Percentiles rank a stretch among this genome's conserved stretches.
Evolutionary conservation across 2,113 vertebrate species (phyloP).

Genomic region (Paracanthobrama guichenoti): DNA sequence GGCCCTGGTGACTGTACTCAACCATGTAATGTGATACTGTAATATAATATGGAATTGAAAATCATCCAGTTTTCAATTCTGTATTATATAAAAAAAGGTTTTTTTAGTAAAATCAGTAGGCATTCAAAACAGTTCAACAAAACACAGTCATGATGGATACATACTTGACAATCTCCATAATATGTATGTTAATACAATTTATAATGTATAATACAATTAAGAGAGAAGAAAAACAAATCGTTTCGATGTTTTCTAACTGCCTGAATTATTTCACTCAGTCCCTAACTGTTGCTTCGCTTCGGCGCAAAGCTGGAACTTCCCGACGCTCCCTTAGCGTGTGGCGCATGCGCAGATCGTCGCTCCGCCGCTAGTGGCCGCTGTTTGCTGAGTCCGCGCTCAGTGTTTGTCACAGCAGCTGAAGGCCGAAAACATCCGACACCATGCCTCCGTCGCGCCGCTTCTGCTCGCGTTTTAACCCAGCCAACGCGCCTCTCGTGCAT

Average conservation of each 20-base stretch:
- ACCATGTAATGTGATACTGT: too few species aligned
- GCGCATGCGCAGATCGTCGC: not conserved
- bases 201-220: too few species aligned
- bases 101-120: too few species aligned
- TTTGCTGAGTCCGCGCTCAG: not conserved
- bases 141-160: not conserved
- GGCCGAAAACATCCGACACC: constrained; percentile 10
- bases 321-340: not conserved
- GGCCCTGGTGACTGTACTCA: too few species aligned
- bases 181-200: not conserved
- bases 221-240: not conserved
- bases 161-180: not conserved
- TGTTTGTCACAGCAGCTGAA: not conserved
- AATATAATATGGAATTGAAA: not conserved
- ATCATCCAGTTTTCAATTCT: not conserved
- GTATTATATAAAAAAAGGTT: too few species aligned
- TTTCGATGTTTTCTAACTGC: not conserved
- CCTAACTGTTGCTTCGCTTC: not conserved
- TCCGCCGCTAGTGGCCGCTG: constrained; percentile 14
- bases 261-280: not conserved
- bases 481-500: not conserved
- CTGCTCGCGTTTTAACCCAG: constrained; percentile 6
- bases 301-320: not conserved
- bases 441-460: constrained; percentile 10
- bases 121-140: too few species aligned